A percentile compares a stretch with the other conserved stretches of the same genome.
Evolutionary conservation across 2,113 vertebrate genomes (phyloP).

Genomic region (rabbit (Oryctolagus cuniculus)): mOryCun1.1 NC_091435.1:109858001-109858500

Average conservation of each 20-base stretch:
- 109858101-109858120: neutral
- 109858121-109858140: neutral
- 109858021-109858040: no score
- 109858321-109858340: conserved; percentile 19
- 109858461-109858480: neutral
- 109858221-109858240: neutral
- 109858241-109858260: neutral
- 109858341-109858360: conserved; percentile 9
- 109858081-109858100: no score
- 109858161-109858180: neutral
- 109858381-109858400: neutral
- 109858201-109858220: neutral
- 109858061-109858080: no score
- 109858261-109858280: conserved; percentile 16
- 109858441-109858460: neutral
- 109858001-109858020: no score
- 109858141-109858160: neutral
- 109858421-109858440: neutral
- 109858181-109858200: neutral
- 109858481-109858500: neutral
- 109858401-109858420: conserved; percentile 25
- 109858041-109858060: no score
- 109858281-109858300: conserved; percentile 34
- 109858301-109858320: neutral
- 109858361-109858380: conserved; percentile 40